Base-by-base conservation (phyloP, 2,797 vertebrate genomes). In the Eidolon dupreanum region DNA sequence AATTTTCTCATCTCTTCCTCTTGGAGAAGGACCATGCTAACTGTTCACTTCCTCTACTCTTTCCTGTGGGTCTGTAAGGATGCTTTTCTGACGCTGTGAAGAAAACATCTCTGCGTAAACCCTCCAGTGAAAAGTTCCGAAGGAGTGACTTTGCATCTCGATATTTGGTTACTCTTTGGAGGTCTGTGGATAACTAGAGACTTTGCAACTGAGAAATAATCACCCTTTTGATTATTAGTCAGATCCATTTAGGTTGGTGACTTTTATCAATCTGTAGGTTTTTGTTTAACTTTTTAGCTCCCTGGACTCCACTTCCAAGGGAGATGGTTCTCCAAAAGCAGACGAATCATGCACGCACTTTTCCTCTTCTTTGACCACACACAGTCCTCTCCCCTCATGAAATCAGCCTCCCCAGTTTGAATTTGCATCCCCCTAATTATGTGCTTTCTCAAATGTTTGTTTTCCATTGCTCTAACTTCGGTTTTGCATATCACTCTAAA, bases 391-490 rank as follows among this genome's bases (percentile, higher is more conserved):
- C 87, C 79, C 81, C 92, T 91, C 38, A 46, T 82, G 96, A 93
- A 95, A 96, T 95, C 96, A 96, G 94, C 92, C 88, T 77, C 92
- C 96, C 96, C 90, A 88, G 86, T 92, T 65, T 31, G 79, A 81
- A n/a, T 95, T 55, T 55, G 79, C 88, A 95, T 79, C 74, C 97
- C 95, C 95, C 79, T 97, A 97, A 97, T 97, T 97, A 97, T 57
- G 97, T 89, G 91, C 96, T 97, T 96, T 95, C 96, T 97, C 61
- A 96, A 97, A 94, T 93, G 97, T 97, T 97, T 97, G 96, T 97
- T 97, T 98, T 97, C 97, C 79, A 3, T 96, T 94, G 95, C 96
- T 97, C 93, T 91, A 94, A 88, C 97, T 96, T 95, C 59, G 97
- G 97, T 95, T 98, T 97, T 95, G 77, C 93, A 84, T 97, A 71